Percentiles rank a stretch among this genome's conserved stretches.
Evolutionary conservation across 2,113 vertebrate species (phyloP).

Genomic region (Hymenochirus boettgeri): DNA sequence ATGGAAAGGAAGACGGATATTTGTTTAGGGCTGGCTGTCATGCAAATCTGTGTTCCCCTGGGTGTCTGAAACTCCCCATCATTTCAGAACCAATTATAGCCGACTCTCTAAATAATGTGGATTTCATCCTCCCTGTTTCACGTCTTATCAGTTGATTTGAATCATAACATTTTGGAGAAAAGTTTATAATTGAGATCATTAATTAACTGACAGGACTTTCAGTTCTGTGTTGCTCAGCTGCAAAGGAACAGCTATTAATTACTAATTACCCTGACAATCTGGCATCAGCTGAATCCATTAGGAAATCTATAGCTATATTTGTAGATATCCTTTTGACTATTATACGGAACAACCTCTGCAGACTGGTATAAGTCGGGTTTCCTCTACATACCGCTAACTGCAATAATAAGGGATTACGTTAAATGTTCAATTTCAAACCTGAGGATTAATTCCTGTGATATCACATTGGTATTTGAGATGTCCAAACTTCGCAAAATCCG

Average conservation of each 20-base stretch:
- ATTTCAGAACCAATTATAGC: slow-evolving; percentile 97
- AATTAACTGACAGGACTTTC: slow-evolving; percentile 90
- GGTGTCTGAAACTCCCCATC: slow-evolving; percentile 93
- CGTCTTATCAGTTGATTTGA: slow-evolving; percentile 82
- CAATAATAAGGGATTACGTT: too few relatives aligned
- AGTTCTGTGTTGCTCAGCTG: slow-evolving; percentile 89
- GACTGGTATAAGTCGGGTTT: too few relatives aligned
- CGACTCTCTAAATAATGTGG: slow-evolving; percentile 81
- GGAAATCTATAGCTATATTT: neutral
- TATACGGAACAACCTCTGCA: too few relatives aligned
- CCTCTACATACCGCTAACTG: too few relatives aligned
- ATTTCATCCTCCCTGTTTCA: slow-evolving; percentile 62
- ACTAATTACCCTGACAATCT: slow-evolving; percentile 76
- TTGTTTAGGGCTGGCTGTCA: too few relatives aligned
- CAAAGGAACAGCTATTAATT: slow-evolving; percentile 74
- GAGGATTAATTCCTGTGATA: too few relatives aligned
- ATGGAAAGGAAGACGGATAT: too few relatives aligned
- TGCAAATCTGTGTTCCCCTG: slow-evolving; percentile 64
- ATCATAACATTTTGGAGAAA: slow-evolving; percentile 95
- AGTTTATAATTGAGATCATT: slow-evolving; percentile 96
- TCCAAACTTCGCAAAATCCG: too few relatives aligned
- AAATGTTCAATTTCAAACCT: too few relatives aligned
- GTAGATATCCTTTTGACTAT: too few relatives aligned
- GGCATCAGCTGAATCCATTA: slow-evolving; percentile 4
- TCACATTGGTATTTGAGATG: too few relatives aligned